These are phyloP conservation scores for Malaclemys terrapin DNA, from an alignment of 2,113 vertebrate genomes.

Conservation along the genomic window DNA sequence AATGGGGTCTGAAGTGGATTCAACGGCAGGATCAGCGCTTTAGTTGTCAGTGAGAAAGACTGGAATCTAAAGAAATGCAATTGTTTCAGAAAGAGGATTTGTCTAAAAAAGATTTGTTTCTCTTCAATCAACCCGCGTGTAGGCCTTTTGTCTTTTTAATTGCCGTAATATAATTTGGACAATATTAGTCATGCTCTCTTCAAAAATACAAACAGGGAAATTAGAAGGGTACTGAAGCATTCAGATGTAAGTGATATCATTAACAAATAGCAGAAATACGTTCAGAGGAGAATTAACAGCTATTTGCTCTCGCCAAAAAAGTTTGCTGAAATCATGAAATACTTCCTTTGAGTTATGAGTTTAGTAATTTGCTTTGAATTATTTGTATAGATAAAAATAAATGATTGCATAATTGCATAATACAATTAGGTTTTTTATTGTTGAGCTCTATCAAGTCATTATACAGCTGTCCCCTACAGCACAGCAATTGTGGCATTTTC, in stretches of 20 bases:
- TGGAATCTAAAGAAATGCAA: background rate
- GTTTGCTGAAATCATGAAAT: constrained; percentile 50
- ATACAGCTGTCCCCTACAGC: background rate
- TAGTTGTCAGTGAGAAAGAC: background rate
- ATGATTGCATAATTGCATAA: constrained; percentile 11
- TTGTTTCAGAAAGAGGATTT: background rate
- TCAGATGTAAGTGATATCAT: constrained; percentile 45
- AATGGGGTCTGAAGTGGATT: background rate
- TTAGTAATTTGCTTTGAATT: constrained; percentile 3
- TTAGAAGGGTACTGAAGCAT: constrained; percentile 49
- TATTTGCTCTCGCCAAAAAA: constrained; percentile 25
- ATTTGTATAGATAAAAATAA: constrained; percentile 32
- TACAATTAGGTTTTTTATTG: constrained; percentile 18
- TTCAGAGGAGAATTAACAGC: constrained; percentile 43
- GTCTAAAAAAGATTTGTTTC: background rate
- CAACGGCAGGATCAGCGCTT: background rate
- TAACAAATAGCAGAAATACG: constrained; percentile 42
- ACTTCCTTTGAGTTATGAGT: constrained; percentile 12
- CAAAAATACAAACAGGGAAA: constrained; percentile 45
- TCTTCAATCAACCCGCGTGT: background rate
- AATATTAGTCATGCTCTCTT: constrained; percentile 49
- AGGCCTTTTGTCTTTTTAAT: constrained; percentile 28
- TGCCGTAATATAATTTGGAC: constrained; percentile 6
- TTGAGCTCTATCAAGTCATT: background rate
- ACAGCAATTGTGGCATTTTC: background rate